phyloP scores from a whole-genome alignment of 2,797 vertebrate species.

The Apodemus agrarius region DNA sequence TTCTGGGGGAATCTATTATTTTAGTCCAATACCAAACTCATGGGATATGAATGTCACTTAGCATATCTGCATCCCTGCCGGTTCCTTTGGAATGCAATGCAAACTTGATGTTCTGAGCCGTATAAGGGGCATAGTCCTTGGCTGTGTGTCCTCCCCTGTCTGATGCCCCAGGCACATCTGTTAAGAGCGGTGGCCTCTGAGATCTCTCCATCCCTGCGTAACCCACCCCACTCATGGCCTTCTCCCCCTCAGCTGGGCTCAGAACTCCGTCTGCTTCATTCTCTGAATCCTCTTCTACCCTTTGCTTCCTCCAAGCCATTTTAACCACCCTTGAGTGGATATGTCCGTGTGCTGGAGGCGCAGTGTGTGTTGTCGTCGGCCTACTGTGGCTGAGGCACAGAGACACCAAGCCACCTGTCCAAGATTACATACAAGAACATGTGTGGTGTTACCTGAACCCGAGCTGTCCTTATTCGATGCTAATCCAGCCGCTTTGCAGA shows the following conservation, averaged over 20 bases:
- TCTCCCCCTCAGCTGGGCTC: neutral
- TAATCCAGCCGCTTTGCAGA: neutral
- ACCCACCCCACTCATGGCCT: fast-evolving
- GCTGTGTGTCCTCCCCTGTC: neutral
- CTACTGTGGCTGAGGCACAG: neutral
- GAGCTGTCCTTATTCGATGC: neutral
- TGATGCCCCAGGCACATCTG: neutral
- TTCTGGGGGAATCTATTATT: neutral
- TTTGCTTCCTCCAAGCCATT: neutral
- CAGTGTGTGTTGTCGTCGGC: neutral
- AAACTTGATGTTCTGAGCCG: neutral
- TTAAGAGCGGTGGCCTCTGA: neutral
- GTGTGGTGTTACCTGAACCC: neutral
- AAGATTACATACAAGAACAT: neutral
- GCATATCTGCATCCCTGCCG: neutral
- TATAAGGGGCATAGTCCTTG: neutral
- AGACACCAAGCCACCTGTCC: neutral
- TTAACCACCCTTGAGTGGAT: neutral
- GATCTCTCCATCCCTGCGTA: neutral
- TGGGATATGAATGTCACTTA: neutral
- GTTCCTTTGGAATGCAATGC: neutral
- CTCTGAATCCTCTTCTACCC: neutral
- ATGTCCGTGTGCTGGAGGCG: fast-evolving
- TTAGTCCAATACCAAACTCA: neutral
- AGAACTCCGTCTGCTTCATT: neutral